phyloP scores from a whole-genome alignment of 2,888 invertebrate genomes.

The Drosophila pseudotakahashii region DNA sequence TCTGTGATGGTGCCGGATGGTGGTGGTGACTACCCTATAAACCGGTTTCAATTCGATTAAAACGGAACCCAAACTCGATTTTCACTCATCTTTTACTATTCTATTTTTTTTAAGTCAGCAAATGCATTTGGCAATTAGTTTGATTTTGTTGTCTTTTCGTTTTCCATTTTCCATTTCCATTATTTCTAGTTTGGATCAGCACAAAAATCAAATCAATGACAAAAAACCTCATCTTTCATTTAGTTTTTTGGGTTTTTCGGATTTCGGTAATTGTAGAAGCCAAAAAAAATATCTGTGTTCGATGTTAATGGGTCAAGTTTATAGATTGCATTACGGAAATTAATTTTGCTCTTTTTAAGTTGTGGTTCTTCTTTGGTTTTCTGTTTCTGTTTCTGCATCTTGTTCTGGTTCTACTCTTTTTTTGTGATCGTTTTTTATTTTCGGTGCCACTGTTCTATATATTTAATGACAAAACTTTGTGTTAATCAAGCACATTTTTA shows the following conservation, averaged over 20 bases:
- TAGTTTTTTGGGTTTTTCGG: slow-evolving; percentile 8
- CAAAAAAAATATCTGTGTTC: slow-evolving; percentile 15
- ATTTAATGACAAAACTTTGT: slow-evolving; percentile 45
- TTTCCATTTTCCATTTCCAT: slow-evolving; percentile 5
- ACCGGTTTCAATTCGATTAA: slow-evolving; percentile 79
- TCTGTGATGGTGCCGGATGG: slow-evolving; percentile 22
- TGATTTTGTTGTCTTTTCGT: slow-evolving; percentile 17
- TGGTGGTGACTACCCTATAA: slow-evolving; percentile 56
- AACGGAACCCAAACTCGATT: slow-evolving; percentile 51
- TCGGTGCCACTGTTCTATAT: slow-evolving; percentile 35
- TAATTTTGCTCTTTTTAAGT: slow-evolving; percentile 35
- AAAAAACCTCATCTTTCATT: slow-evolving; percentile 5
- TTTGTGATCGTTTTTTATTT: slow-evolving; percentile 8
- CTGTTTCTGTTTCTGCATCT: not conserved
- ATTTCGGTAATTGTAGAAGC: slow-evolving; percentile 30
- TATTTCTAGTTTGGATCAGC: slow-evolving; percentile 35
- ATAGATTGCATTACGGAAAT: slow-evolving; percentile 76
- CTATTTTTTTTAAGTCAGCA: slow-evolving; percentile 23
- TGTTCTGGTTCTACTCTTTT: not conserved
- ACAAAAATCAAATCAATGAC: slow-evolving; percentile 51
- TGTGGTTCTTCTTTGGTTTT: slow-evolving; percentile 11
- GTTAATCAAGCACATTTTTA: slow-evolving; percentile 62
- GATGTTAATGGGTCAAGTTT: slow-evolving; percentile 72
- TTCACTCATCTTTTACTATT: slow-evolving; percentile 19
- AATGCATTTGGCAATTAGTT: slow-evolving; percentile 46